Percentiles rank a stretch among this genome's conserved stretches.
These are phyloP conservation scores for Hoplostethus mediterraneus DNA, from an alignment of 2,797 vertebrate genomes.

Conservation along the genomic window DNA sequence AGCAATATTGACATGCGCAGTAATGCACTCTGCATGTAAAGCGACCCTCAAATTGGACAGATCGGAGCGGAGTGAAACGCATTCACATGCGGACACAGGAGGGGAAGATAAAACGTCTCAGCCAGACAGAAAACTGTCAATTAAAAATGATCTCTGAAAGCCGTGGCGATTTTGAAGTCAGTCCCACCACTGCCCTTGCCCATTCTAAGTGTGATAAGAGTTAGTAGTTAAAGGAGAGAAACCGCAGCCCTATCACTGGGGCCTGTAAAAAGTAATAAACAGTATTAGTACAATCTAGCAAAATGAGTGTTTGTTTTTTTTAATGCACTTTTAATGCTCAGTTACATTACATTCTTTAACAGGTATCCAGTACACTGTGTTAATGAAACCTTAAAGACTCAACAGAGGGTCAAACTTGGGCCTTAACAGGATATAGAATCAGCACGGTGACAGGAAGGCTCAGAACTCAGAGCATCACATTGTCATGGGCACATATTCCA, in stretches of 20 bases:
- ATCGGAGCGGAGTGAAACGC: constrained; percentile 53
- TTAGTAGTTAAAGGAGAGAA: constrained; percentile 49
- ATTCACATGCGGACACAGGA: constrained; percentile 65
- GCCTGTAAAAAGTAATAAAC: constrained; percentile 16
- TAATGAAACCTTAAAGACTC: too few species aligned
- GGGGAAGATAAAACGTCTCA: constrained; percentile 72
- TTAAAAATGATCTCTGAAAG: constrained; percentile 81
- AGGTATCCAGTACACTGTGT: too few species aligned
- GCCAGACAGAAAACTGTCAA: constrained; percentile 80
- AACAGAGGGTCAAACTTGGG: too few species aligned
- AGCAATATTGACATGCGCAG: constrained; percentile 62
- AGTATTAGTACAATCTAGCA: neutral
- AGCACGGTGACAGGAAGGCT: too few species aligned
- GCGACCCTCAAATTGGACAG: constrained; percentile 66
- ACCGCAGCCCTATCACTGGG: constrained; percentile 32
- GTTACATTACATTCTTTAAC: too few species aligned
- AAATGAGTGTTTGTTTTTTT: too few species aligned
- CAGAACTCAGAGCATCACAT: too few species aligned
- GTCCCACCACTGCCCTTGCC: constrained; percentile 42
- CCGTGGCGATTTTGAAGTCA: constrained; percentile 68
- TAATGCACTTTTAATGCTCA: too few species aligned
- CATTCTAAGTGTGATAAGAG: constrained; percentile 58
- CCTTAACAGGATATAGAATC: too few species aligned
- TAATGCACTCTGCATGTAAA: constrained; percentile 67
- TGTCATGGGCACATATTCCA: too few species aligned